Evolutionary conservation across 2,113 vertebrate species (phyloP).

Genomic region (Rutilus rutilus): DNA sequence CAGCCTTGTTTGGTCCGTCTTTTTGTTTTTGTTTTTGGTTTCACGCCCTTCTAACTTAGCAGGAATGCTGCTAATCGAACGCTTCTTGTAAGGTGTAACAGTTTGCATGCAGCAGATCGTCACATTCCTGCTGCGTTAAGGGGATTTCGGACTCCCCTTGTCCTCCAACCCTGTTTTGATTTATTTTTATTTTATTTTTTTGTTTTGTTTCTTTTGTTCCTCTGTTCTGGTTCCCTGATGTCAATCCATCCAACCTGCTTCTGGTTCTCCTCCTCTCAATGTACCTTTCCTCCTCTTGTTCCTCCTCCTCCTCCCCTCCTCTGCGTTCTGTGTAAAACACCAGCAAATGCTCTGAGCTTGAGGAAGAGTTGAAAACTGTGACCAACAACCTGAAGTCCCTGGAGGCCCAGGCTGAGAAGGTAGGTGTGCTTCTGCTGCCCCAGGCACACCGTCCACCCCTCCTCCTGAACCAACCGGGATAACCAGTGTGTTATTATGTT

Average conservation of each 20-base stretch:
- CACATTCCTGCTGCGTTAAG: conserved; percentile 68
- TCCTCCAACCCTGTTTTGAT: conserved; percentile 70
- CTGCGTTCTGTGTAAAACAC: conserved; percentile 81
- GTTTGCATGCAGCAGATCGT: conserved; percentile 1
- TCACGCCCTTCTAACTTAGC: conserved; percentile 62
- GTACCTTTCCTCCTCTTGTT: conserved; percentile 49
- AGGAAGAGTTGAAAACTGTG: conserved; percentile 99
- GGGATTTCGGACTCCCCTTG: conserved; percentile 49
- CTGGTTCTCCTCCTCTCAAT: conserved; percentile 69
- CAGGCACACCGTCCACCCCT: neutral
- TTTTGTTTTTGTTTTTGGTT: conserved; percentile 59
- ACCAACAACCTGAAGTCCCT: conserved; percentile 99
- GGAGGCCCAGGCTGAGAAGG: conserved; percentile 99
- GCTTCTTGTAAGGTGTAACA: neutral
- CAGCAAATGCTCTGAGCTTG: conserved; percentile 99
- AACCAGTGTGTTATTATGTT: neutral
- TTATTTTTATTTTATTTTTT: conserved; percentile 61
- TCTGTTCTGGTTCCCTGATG: conserved; percentile 56
- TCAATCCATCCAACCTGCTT: conserved; percentile 56
- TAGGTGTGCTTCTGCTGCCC: conserved; percentile 74
- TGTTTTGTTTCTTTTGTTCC: conserved; percentile 62
- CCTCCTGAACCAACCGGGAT: neutral
- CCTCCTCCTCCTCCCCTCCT: conserved; percentile 56
- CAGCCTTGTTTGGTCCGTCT: conserved; percentile 67
- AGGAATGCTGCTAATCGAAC: conserved; percentile 67